Evolutionary conservation across 1,140 invertebrate species (phyloP).

Genomic region (Harlomillsia oculata): DNA sequence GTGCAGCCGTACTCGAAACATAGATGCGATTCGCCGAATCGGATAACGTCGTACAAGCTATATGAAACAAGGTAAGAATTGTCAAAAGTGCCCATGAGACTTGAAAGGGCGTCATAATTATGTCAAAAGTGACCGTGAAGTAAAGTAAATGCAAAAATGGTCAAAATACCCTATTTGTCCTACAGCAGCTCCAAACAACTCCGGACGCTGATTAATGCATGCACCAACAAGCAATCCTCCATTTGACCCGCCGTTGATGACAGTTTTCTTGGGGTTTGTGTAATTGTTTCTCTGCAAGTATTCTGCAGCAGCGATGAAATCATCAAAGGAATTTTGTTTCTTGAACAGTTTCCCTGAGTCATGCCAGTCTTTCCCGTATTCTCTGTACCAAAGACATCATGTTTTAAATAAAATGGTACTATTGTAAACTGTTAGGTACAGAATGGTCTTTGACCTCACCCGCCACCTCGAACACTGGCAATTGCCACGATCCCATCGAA

Average conservation of each 20-base stretch:
- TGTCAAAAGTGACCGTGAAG: slow-evolving; percentile 93
- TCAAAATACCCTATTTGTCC: slow-evolving; percentile 66
- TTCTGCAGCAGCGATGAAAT: slow-evolving; percentile 52
- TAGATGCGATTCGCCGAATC: too few species aligned
- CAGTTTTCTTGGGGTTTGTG: slow-evolving; percentile 45
- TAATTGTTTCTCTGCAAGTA: slow-evolving; percentile 49
- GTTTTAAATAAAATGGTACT: not conserved
- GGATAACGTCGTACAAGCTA: too few species aligned
- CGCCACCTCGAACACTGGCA: slow-evolving; percentile 90
- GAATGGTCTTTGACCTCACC: slow-evolving; percentile 55
- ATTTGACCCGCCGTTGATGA: slow-evolving; percentile 53
- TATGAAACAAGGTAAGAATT: too few species aligned
- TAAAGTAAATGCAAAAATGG: slow-evolving; percentile 96
- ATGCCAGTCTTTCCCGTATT: slow-evolving; percentile 96
- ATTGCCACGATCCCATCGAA: slow-evolving; percentile 79
- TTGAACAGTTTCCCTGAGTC: slow-evolving; percentile 78
- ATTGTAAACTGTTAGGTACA: not conserved
- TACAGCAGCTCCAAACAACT: slow-evolving; percentile 50
- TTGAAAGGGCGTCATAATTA: too few species aligned
- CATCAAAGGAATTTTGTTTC: slow-evolving; percentile 63
- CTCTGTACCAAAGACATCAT: slow-evolving; percentile 46
- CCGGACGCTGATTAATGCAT: slow-evolving; percentile 50
- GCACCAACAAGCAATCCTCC: slow-evolving; percentile 53
- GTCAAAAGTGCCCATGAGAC: too few species aligned
- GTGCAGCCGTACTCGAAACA: too few species aligned